A percentile compares a stretch with the other conserved stretches of the same genome.
phyloP scores from a whole-genome alignment of 2,888 invertebrate species.

The Liodrosophila aerea region DNA sequence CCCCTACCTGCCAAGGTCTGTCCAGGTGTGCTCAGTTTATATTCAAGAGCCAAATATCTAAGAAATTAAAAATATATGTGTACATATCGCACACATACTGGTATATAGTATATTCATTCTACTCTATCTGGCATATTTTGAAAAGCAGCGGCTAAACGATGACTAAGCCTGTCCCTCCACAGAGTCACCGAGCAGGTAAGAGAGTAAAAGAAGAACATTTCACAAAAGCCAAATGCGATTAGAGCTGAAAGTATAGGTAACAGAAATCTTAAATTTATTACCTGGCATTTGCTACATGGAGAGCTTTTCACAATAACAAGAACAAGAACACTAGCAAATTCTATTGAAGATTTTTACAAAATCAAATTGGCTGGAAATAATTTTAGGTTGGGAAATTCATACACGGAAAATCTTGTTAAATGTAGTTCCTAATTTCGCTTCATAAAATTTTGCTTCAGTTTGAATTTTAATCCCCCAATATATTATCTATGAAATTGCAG shows the following conservation, averaged over 20 bases:
- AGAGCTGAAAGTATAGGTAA: conserved; percentile 24
- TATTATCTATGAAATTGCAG: no score
- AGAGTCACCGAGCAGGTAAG: no score
- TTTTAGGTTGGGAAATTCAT: no score
- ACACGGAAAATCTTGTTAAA: no score
- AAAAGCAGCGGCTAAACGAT: not conserved
- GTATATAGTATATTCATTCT: no score
- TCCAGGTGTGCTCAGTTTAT: conserved; percentile 14
- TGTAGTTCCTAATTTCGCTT: no score
- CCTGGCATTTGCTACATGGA: conserved; percentile 2
- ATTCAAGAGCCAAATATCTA: conserved; percentile 1
- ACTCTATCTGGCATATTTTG: no score
- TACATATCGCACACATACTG: not conserved
- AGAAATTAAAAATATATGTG: conserved; percentile 40
- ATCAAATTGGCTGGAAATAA: no score
- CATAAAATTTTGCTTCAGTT: no score
- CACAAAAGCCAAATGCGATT: conserved; percentile 41
- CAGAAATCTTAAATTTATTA: conserved; percentile 24
- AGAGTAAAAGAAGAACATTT: not conserved
- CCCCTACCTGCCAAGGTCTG: not conserved
- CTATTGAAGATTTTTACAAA: conserved; percentile 2
- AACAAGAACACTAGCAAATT: not conserved
- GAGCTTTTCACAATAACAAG: no score
- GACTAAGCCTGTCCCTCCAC: not conserved
- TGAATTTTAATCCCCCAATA: no score